These are phyloP conservation scores for Rattus rattus DNA, from an alignment of 2,113 vertebrate genomes.

Conservation along the genomic window DNA sequence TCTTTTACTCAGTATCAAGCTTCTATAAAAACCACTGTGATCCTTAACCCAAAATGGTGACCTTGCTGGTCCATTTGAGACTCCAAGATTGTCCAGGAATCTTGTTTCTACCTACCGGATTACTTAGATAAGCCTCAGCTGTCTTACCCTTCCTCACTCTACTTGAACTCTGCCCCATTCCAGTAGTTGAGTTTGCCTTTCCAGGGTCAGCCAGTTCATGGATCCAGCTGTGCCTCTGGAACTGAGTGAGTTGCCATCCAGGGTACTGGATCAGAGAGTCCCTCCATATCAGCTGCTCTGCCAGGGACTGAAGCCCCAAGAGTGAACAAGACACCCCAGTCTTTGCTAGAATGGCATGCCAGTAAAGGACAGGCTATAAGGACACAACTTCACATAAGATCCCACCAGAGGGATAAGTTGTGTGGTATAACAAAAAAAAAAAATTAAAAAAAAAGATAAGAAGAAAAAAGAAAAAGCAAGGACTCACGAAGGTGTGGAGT, in stretches of 20 bases:
- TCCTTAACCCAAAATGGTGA: neutral
- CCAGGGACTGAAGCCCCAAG: neutral
- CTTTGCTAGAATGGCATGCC: neutral
- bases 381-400: neutral
- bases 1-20: neutral
- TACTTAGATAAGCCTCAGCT: neutral
- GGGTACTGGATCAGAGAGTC: neutral
- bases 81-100: neutral
- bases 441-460: neutral
- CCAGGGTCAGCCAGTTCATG: neutral
- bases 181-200: neutral
- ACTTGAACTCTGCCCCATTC: neutral
- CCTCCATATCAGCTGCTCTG: neutral
- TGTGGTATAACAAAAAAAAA: neutral
- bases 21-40: neutral
- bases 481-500: neutral
- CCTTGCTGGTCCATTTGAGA: neutral
- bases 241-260: neutral
- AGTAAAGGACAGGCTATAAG: neutral
- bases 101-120: neutral
- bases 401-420: neutral
- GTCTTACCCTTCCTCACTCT: neutral
- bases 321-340: neutral
- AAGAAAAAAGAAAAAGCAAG: conserved; percentile 16
- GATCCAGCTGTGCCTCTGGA: neutral